Evolutionary conservation across 2,888 invertebrate genomes (phyloP).

Genomic region (Xylota sylvarum): DNA sequence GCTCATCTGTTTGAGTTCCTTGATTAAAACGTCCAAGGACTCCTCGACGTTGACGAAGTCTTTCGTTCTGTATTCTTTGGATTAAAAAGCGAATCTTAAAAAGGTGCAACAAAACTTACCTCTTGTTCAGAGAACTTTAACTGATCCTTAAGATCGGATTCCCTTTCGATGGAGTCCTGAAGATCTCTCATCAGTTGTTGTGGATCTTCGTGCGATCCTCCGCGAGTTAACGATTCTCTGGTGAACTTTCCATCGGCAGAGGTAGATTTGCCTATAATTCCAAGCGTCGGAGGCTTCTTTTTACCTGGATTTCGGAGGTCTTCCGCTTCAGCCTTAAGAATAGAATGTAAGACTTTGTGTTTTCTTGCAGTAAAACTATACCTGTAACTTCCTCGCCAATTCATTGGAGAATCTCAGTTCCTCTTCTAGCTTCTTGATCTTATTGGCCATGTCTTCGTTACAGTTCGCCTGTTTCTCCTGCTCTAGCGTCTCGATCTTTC

Average conservation of each 20-base stretch:
- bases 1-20: constrained; percentile 82
- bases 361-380: constrained; percentile 58
- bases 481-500: constrained; percentile 94
- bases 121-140: constrained; percentile 97
- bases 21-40: constrained; percentile 79
- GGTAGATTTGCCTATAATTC: constrained; percentile 86
- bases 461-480: constrained; percentile 90
- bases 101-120: constrained; percentile 84
- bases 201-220: constrained; percentile 93
- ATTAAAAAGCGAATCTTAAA: constrained; percentile 58
- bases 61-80: constrained; percentile 68
- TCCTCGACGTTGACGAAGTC: constrained; percentile 74
- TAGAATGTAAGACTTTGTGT: background rate
- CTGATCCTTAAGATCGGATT: constrained; percentile 97
- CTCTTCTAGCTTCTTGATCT: constrained; percentile 93
- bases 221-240: constrained; percentile 90
- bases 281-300: constrained; percentile 87
- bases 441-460: constrained; percentile 88
- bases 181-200: constrained; percentile 93
- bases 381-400: constrained; percentile 89
- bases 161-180: constrained; percentile 96
- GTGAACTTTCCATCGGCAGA: constrained; percentile 90
- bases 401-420: constrained; percentile 93
- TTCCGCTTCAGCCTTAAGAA: constrained; percentile 82
- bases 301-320: constrained; percentile 84